phyloP scores from a whole-genome alignment of 2,113 vertebrate genomes.

The Origma solitaria region DNA sequence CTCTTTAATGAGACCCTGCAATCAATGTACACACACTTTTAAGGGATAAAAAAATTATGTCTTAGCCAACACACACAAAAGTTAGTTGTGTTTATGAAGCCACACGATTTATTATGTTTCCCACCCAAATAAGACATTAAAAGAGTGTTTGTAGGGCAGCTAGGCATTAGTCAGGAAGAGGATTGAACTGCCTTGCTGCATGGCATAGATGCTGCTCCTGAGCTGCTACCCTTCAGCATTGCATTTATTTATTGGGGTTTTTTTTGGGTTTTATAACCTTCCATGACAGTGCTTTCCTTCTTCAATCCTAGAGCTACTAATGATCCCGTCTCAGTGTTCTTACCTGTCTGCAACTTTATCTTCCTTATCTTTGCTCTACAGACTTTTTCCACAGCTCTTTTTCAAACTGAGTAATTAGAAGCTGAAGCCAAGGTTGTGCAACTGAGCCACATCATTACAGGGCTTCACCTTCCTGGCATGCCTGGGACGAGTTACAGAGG shows the following conservation, averaged over 20 bases:
- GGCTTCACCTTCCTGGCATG: not conserved
- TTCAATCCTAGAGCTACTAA: not conserved
- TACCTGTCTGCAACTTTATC: not conserved
- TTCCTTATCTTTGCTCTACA: not conserved
- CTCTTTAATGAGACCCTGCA: not conserved
- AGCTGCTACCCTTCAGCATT: not conserved
- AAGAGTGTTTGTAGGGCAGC: not conserved
- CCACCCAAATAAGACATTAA: not conserved
- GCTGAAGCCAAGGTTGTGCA: not conserved
- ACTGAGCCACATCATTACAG: not conserved
- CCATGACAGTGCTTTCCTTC: not conserved
- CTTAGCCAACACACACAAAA: not conserved
- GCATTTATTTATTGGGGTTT: not conserved
- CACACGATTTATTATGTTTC: not conserved
- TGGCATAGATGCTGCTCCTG: not conserved
- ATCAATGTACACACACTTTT: not conserved
- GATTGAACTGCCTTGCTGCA: not conserved
- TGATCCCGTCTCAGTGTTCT: not conserved
- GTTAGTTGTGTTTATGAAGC: not conserved
- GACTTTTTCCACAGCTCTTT: not conserved
- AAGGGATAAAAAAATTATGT: not conserved
- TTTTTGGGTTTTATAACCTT: not conserved
- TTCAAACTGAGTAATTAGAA: not conserved
- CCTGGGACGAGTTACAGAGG: not conserved
- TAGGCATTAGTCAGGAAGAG: not conserved